These are phyloP conservation scores for Crocuta crocuta DNA, from an alignment of 2,113 vertebrate genomes.

Conservation along the genomic window DNA sequence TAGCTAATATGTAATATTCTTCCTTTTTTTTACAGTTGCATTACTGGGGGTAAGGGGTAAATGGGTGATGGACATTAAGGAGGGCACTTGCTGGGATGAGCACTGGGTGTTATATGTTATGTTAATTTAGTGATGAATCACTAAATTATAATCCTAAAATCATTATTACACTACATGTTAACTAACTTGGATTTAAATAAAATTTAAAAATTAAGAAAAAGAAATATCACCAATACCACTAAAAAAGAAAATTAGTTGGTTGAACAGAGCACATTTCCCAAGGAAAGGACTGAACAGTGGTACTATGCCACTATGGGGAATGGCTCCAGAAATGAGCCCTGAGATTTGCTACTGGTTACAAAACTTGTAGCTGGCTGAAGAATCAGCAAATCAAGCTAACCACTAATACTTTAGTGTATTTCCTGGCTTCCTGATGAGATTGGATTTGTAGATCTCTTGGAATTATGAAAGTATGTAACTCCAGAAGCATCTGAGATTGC, in stretches of 20 bases:
- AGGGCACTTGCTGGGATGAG: no score
- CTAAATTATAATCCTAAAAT: no score
- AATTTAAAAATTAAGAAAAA: no score
- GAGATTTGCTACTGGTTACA: constrained; percentile 43
- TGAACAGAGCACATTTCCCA: background rate
- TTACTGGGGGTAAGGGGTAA: no score
- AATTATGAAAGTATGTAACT: background rate
- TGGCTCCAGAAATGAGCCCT: background rate
- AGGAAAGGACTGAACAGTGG: background rate
- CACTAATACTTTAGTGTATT: background rate
- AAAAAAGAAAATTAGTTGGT: background rate
- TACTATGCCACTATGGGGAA: constrained; percentile 23
- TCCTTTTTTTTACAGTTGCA: background rate
- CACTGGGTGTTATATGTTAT: no score
- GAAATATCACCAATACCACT: no score
- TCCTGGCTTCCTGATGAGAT: constrained; percentile 24
- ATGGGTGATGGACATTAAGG: no score
- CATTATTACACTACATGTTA: no score
- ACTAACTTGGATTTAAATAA: no score
- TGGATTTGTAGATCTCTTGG: background rate
- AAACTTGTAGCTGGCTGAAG: constrained; percentile 12
- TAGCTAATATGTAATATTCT: background rate
- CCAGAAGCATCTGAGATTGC: background rate
- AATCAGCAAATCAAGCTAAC: constrained; percentile 17
- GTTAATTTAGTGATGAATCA: no score